phyloP scores from a whole-genome alignment of 2,797 vertebrate species.

The Malacoraja senta region DNA sequence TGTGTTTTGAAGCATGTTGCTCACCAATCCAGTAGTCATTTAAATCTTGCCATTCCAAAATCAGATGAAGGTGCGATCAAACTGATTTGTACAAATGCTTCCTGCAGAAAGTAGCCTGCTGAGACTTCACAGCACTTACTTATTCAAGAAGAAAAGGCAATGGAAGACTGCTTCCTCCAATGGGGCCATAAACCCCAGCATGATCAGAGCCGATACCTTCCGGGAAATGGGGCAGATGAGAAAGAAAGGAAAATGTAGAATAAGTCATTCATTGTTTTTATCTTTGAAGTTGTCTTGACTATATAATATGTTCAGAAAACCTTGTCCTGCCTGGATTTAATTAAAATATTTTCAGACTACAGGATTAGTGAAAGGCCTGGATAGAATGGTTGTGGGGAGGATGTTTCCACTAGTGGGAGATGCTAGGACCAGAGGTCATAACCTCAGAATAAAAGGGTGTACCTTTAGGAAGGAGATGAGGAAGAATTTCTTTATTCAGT shows the following conservation, averaged over 20 bases:
- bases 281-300: background rate
- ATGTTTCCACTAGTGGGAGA: no score
- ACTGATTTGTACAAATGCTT: background rate
- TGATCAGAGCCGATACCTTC: background rate
- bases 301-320: background rate
- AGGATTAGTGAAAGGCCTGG: background rate
- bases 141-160: background rate
- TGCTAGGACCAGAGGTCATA: no score
- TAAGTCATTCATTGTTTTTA: background rate
- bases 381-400: no score
- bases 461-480: no score
- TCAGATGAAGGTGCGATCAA: background rate
- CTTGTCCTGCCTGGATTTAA: background rate
- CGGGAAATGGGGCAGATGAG: background rate
- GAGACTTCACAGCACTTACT: background rate
- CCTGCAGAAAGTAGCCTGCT: background rate
- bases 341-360: background rate
- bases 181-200: background rate
- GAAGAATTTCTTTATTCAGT: no score
- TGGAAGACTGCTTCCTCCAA: background rate
- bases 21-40: no score
- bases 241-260: background rate
- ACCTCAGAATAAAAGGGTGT: no score
- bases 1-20: no score
- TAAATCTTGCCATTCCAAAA: background rate